A percentile compares a stretch with the other conserved stretches of the same genome.
Conservation (phyloP, 2,113 vertebrate species). For the Oxyruncus cristatus region DNA sequence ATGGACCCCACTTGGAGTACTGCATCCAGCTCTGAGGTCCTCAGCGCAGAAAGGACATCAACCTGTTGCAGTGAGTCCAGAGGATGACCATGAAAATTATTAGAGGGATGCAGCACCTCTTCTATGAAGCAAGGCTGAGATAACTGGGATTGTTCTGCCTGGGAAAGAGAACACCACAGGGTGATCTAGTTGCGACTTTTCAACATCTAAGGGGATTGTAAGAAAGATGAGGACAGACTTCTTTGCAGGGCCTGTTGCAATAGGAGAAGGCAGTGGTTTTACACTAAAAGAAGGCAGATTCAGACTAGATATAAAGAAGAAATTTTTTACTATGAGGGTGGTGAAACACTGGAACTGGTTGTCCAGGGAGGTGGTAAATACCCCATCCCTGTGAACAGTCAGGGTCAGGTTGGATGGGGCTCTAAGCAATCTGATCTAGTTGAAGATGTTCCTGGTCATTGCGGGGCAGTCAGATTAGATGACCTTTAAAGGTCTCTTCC, state of each 20-base stretch:
- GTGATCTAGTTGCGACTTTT: background rate
- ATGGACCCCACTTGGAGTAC: background rate
- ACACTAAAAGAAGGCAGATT: background rate
- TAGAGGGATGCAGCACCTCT: background rate
- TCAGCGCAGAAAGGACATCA: background rate
- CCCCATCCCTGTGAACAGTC: background rate
- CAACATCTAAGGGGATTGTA: background rate
- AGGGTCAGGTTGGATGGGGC: background rate
- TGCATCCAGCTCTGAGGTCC: background rate
- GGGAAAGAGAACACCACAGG: background rate
- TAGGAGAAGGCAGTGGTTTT: background rate
- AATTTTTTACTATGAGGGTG: background rate
- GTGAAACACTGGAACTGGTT: background rate
- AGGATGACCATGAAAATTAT: background rate
- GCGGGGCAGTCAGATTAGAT: background rate
- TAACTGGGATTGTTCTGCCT: background rate
- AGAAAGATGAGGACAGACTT: background rate
- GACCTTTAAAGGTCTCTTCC: background rate
- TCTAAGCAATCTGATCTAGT: background rate
- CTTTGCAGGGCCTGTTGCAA: background rate
- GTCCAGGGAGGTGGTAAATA: background rate
- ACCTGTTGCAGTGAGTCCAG: fast-evolving
- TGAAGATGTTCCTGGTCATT: background rate
- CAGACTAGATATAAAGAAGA: background rate
- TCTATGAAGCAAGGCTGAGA: background rate